Evolutionary conservation across 2,113 vertebrate species (phyloP), one percentile per base, ranked within the genome.

Genomic region (Oryzias celebensis): DNA sequence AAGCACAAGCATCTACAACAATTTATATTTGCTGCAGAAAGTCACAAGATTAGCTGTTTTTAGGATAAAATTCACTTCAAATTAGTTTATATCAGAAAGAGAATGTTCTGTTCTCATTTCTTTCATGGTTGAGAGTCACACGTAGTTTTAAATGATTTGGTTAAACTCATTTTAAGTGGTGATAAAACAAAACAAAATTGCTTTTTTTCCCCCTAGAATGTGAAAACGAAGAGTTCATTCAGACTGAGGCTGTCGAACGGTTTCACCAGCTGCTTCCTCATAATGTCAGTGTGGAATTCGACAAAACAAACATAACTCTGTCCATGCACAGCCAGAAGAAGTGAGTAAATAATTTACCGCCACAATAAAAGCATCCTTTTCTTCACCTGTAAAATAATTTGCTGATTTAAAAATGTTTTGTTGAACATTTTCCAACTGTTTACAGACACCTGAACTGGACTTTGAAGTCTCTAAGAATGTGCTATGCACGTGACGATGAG

Each of bases 321-420:
- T 98, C 96, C 16, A 95, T 98, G 95, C 97, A 97, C 73, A 99
- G 96, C 90, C 96, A 96, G 78, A 98, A 97, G 81, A 94, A 93
- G 96, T 98, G 71, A 92, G 88, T 58, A 31, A 59, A 3, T 15
- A 0, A 12, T 61, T 62, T 10, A 13, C 67, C 43, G 13, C 12
- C 43, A 15, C 1, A 18, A 46, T 44, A 7, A 2, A 49, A 10
- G 4, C 7, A 48, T 4, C 15, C 22, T 8, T 15, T 31, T 18
- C 44, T 4, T 50, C 26, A 46, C 42, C 3, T 14, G 2, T 1
- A 59, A 50, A 14, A 50, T 57, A 42, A 20, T 44, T 14, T 5
- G 4, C 44, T 52, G 16, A 46, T 26, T 60, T 5, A 49, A 36
- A 54, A 3, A 15, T 49, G 20, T 50, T 0, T 65, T 16, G 4